phyloP scores from a whole-genome alignment of 2,113 vertebrate genomes.

The Neotragus pygmaeus region DNA sequence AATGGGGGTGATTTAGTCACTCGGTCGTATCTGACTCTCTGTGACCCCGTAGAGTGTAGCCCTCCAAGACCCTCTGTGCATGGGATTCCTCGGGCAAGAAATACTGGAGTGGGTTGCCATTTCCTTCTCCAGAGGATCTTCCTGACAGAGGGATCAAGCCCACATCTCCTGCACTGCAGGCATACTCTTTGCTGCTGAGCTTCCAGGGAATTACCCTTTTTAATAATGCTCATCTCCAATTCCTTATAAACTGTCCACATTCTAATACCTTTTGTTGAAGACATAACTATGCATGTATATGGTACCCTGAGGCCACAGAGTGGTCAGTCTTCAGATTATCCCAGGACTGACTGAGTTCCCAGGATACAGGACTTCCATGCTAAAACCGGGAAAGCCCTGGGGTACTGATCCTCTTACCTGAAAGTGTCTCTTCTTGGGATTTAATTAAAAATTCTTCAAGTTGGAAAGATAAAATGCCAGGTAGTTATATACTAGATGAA shows the following conservation, averaged over 20 bases:
- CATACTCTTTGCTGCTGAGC: background rate
- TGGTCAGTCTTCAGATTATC: background rate
- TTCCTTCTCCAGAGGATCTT: background rate
- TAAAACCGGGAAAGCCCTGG: background rate
- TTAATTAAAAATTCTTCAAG: background rate
- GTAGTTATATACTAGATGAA: background rate
- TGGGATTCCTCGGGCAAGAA: background rate
- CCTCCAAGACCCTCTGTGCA: background rate
- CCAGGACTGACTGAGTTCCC: background rate
- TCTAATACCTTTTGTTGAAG: background rate
- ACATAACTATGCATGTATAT: background rate
- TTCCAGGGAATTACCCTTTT: background rate
- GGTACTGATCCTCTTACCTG: background rate
- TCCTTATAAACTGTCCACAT: background rate
- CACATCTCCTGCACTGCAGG: background rate
- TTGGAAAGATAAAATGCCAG: background rate
- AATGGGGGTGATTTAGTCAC: background rate
- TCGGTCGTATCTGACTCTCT: background rate
- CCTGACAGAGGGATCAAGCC: background rate
- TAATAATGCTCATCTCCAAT: background rate
- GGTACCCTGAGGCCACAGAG: background rate
- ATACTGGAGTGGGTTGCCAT: background rate
- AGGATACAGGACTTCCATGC: background rate
- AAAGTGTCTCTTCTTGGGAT: background rate
- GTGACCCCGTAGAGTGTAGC: background rate